A percentile compares a stretch with the other conserved stretches of the same genome.
These are phyloP conservation scores for Helobdella robusta DNA, from an alignment of 2,888 invertebrate genomes.

Conservation along the genomic window DNA sequence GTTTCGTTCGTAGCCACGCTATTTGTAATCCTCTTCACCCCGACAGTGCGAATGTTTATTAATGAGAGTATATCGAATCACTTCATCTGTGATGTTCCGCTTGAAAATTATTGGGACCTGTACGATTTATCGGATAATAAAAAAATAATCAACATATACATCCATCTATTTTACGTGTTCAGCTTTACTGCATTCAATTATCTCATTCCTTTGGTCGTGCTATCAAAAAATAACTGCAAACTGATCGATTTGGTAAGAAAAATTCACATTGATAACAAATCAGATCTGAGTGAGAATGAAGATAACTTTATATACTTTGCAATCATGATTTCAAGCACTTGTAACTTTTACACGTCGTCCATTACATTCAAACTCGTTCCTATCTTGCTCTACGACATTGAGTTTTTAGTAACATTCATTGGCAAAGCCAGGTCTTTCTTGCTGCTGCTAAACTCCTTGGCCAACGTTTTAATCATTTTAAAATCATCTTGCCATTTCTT, in stretches of 20 bases:
- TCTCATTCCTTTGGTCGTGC: constrained; percentile 1
- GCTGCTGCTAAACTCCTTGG: constrained; percentile 6
- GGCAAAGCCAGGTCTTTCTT: constrained; percentile 10
- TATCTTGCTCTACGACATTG: constrained; percentile 3
- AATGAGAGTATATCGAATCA: constrained; percentile 6
- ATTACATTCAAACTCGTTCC: constrained; percentile 11
- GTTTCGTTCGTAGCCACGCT: too few species aligned
- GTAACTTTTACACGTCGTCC: constrained; percentile 8
- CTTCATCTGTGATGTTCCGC: constrained; percentile 16
- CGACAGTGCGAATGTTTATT: constrained; percentile 15
- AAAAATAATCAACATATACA: not conserved
- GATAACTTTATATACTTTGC: constrained; percentile 10
- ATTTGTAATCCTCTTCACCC: too few species aligned
- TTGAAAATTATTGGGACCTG: constrained; percentile 22
- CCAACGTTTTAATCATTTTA: constrained; percentile 3
- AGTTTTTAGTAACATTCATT: constrained; percentile 19
- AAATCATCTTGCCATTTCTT: constrained; percentile 10
- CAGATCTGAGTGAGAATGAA: not conserved
- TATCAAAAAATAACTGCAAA: not conserved
- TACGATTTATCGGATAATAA: constrained; percentile 17
- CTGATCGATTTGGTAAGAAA: constrained; percentile 4
- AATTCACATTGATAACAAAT: not conserved
- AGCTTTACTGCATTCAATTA: not conserved
- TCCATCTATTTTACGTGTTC: constrained; percentile 6
- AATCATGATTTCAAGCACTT: not conserved